Conservation (phyloP, 2,113 vertebrate species). For the Excalfactoria chinensis region DNA sequence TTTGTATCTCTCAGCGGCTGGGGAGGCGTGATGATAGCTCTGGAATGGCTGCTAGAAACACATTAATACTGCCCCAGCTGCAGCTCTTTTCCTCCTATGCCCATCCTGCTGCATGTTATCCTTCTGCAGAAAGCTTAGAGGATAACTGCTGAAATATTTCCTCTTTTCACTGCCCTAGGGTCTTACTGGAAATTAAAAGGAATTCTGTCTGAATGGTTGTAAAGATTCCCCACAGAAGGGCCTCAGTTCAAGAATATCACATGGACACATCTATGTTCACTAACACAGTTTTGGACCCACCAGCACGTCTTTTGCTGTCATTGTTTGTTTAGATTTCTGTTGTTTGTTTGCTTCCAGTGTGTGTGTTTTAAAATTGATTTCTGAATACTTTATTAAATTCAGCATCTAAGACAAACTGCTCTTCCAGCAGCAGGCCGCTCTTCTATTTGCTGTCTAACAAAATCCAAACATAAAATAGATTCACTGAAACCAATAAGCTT, state of each 20-base stretch:
- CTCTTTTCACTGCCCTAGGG: not conserved
- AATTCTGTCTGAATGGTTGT: not conserved
- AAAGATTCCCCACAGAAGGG: not conserved
- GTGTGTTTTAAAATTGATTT: not conserved
- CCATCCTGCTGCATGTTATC: not conserved
- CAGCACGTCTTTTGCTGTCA: not conserved
- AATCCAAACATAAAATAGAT: not conserved
- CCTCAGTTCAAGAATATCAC: not conserved
- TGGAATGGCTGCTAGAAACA: not conserved
- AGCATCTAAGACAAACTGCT: not conserved
- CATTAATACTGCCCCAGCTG: not conserved
- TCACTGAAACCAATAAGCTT: not conserved
- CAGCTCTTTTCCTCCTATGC: not conserved
- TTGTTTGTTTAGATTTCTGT: too few species aligned
- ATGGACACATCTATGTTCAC: rapidly evolving
- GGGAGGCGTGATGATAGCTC: not conserved
- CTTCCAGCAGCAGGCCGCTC: not conserved
- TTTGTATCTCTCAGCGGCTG: slow-evolving; percentile 19
- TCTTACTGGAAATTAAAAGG: not conserved
- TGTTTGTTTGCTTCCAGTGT: not conserved
- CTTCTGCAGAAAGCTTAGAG: not conserved
- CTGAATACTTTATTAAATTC: not conserved
- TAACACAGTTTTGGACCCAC: not conserved
- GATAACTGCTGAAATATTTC: not conserved
- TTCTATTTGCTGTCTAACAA: not conserved